Conservation (phyloP, 1,140 invertebrate species). For the Proctacanthus coquilletti region DNA sequence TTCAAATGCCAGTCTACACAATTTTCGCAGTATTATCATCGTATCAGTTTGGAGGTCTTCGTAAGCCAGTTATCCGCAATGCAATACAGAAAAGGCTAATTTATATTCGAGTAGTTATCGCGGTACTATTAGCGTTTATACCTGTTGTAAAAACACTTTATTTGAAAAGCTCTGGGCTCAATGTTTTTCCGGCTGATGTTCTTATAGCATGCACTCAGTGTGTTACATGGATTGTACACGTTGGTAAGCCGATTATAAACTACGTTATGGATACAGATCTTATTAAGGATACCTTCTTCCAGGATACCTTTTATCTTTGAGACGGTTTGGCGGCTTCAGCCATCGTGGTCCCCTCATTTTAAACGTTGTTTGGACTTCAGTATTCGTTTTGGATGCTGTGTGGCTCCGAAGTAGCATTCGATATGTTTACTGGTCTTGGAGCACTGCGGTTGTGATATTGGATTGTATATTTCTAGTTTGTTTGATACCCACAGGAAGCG, state of each 20-base stretch:
- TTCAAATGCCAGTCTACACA: slow-evolving; percentile 52
- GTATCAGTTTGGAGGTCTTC: slow-evolving; percentile 55
- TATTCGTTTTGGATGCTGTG: slow-evolving; percentile 43
- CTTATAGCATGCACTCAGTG: slow-evolving; percentile 48
- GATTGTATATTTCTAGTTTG: slow-evolving; percentile 44
- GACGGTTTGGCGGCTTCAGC: slow-evolving; percentile 43
- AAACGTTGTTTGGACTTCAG: slow-evolving; percentile 45
- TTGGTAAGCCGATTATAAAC: slow-evolving; percentile 33
- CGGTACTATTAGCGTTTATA: slow-evolving; percentile 42
- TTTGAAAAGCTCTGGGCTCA: slow-evolving; percentile 32
- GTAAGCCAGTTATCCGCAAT: slow-evolving; percentile 37
- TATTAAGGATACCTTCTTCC: background rate
- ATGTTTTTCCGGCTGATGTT: slow-evolving; percentile 45
- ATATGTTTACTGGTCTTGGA: slow-evolving; percentile 31
- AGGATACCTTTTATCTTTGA: slow-evolving; percentile 51
- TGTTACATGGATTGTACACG: slow-evolving; percentile 64
- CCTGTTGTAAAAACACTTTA: slow-evolving; percentile 48
- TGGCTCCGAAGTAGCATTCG: slow-evolving; percentile 34
- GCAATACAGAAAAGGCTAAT: slow-evolving; percentile 42
- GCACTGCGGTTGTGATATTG: slow-evolving; percentile 33
- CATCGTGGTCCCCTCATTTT: slow-evolving; percentile 53
- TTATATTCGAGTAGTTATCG: slow-evolving; percentile 41
- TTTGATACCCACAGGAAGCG: slow-evolving; percentile 37
- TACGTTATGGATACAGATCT: too few species aligned
- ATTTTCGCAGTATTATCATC: slow-evolving; percentile 55